Evolutionary conservation across 2,113 vertebrate genomes (phyloP).

Genomic region (Takifugu flavidus): DNA sequence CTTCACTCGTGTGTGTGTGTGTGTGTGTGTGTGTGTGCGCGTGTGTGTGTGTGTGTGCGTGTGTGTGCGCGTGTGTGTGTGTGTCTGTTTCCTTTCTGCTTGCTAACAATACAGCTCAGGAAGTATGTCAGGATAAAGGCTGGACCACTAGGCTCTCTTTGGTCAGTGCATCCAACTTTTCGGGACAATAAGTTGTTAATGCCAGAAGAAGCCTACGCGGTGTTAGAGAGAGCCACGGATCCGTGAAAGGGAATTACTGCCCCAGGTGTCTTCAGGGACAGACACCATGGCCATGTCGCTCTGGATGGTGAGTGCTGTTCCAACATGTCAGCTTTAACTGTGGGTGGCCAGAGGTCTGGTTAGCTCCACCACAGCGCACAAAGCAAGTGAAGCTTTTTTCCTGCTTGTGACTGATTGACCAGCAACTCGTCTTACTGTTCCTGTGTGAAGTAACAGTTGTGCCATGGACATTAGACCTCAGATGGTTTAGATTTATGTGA

Average conservation of each 20-base stretch:
- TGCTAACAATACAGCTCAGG: slow-evolving; percentile 68
- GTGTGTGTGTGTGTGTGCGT: slow-evolving; percentile 27
- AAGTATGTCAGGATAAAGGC: slow-evolving; percentile 69
- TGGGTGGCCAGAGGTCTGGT: slow-evolving; percentile 39
- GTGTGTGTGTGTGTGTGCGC: slow-evolving; percentile 30
- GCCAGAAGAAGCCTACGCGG: slow-evolving; percentile 21
- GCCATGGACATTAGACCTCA: too few species aligned
- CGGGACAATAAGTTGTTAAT: slow-evolving; percentile 37
- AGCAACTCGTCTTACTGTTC: too few species aligned
- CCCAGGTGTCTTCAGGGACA: slow-evolving; percentile 54
- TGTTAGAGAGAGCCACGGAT: slow-evolving; percentile 38
- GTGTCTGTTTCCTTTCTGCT: slow-evolving; percentile 54
- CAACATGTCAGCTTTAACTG: slow-evolving; percentile 26
- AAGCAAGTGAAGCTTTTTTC: neutral
- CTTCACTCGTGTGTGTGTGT: slow-evolving; percentile 43
- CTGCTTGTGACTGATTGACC: too few species aligned
- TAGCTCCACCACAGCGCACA: neutral
- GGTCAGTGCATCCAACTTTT: slow-evolving; percentile 35
- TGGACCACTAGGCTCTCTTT: slow-evolving; percentile 51
- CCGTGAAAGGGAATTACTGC: slow-evolving; percentile 44
- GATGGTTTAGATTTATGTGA: neutral
- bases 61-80: slow-evolving; percentile 26
- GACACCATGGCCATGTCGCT: slow-evolving; percentile 56
- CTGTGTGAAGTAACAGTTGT: too few species aligned
- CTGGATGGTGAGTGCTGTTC: slow-evolving; percentile 65